phyloP scores from a whole-genome alignment of 2,888 invertebrate species.

The Megamerina dolium region DNA sequence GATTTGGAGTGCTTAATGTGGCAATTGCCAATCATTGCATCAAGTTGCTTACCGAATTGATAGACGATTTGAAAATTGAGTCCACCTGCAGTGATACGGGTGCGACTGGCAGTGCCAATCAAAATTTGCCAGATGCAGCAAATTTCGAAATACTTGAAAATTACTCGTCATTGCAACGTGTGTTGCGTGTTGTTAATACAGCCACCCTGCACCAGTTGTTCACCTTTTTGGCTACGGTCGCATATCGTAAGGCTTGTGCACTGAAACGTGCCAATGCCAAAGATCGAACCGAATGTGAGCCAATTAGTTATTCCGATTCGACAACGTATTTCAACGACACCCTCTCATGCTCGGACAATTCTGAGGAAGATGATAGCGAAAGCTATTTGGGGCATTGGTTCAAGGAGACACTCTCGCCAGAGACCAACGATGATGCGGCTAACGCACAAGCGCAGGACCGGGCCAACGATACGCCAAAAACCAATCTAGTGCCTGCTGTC shows the following conservation, averaged over 20 bases:
- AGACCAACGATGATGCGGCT: slow-evolving; percentile 52
- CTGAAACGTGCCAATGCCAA: slow-evolving; percentile 74
- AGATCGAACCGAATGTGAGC: slow-evolving; percentile 71
- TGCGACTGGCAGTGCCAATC: slow-evolving; percentile 10
- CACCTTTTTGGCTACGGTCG: slow-evolving; percentile 81
- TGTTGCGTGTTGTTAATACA: slow-evolving; percentile 51
- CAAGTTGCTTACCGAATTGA: slow-evolving; percentile 54
- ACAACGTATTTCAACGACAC: slow-evolving; percentile 96
- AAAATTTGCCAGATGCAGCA: slow-evolving; percentile 41
- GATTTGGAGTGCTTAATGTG: slow-evolving; percentile 83
- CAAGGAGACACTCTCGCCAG: slow-evolving; percentile 83
- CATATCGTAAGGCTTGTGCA: slow-evolving; percentile 85
- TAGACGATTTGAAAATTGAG: slow-evolving; percentile 48
- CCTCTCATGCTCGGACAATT: slow-evolving; percentile 84
- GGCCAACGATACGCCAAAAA: slow-evolving; percentile 50
- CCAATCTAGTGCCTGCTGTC: slow-evolving; percentile 64
- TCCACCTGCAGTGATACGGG: slow-evolving; percentile 37
- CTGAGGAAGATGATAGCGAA: slow-evolving; percentile 68
- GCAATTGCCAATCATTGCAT: slow-evolving; percentile 81
- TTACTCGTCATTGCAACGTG: slow-evolving; percentile 50
- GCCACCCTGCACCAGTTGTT: slow-evolving; percentile 60
- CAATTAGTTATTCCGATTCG: slow-evolving; percentile 80
- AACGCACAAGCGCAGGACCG: slow-evolving; percentile 53
- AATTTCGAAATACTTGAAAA: slow-evolving; percentile 49
- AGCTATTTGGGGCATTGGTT: slow-evolving; percentile 76